Evolutionary conservation across 2,888 invertebrate species (phyloP), one percentile per base, ranked within the genome.

Genomic region (Epistrophe eligans): DNA sequence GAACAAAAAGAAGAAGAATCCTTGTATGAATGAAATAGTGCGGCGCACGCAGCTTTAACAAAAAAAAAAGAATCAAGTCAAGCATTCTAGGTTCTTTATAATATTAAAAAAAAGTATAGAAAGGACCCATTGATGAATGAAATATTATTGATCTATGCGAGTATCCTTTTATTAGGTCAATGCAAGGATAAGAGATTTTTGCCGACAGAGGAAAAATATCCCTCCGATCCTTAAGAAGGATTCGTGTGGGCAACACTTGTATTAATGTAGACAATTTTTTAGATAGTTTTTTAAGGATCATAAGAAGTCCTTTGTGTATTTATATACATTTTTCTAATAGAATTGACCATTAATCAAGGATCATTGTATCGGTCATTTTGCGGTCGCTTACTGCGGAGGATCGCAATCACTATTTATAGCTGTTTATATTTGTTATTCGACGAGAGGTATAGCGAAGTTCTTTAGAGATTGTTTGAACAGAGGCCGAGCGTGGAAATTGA

Each of bases 351-450:
- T 87, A 87, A 87, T 87, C 87, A 87, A 71, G n/a, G 60, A 57
- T 15, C 58, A 48, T 67, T 85, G 57, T 82, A 76, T 74, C 76
- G 87, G 87, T 87, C 87, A 87, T 76, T 87, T 87, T 87, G 83
- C 38, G 83, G 87, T 87, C 82, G 79, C 82, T 76, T 82, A 72
- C 40, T 48, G 66, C 38, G 76, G 79, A 77, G 79, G 79, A 79
- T 83, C 70, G 32, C 82, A 55, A 73, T 43, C 62, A 60, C 38
- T 40, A 43, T 28, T 48, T 38, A 45, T 24, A 28, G 72, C 74
- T 58, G n/a, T 32, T 17, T 57, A 55, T 77, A 13, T 71, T 77
- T 79, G 62, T 67, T 62, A 28, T 67, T 40, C 11, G 32, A 38
- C 38, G 67, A 38, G 60, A 70, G 55, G 71, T 28, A 32, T 32